These are phyloP conservation scores for Hipposideros armiger DNA, from an alignment of 2,113 vertebrate genomes.

Conservation along the genomic window DNA sequence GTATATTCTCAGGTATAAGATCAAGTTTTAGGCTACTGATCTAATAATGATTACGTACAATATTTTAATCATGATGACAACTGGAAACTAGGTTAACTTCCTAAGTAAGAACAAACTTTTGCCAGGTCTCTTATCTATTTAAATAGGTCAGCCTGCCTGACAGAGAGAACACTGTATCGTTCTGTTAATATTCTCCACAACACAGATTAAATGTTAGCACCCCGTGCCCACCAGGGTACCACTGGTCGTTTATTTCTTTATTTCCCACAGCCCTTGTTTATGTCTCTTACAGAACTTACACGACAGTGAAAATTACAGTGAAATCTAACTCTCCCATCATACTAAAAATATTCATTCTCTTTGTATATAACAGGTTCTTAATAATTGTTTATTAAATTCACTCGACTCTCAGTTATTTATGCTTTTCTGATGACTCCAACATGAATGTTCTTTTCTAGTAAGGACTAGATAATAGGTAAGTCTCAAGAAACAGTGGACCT, in stretches of 20 bases:
- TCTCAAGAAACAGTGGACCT: neutral
- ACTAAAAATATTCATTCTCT: neutral
- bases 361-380: neutral
- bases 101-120: neutral
- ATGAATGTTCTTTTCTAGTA: neutral
- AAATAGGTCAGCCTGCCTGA: conserved; percentile 2
- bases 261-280: neutral
- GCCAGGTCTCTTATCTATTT: neutral
- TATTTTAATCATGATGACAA: neutral
- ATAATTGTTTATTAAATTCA: conserved; percentile 20
- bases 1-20: neutral
- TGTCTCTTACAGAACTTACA: neutral
- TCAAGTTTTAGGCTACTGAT: conserved; percentile 17
- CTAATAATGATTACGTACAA: neutral
- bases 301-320: neutral
- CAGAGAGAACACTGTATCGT: neutral
- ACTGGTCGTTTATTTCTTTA: neutral
- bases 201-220: neutral
- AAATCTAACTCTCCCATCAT: neutral
- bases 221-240: neutral
- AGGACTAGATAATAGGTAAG: neutral
- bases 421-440: neutral
- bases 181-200: neutral
- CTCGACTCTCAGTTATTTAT: neutral
- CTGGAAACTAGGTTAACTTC: neutral